Evolutionary conservation across 2,888 invertebrate species (phyloP), one percentile per base, ranked within the genome.

Genomic region (Scrobipalpa atriplicella): DNA sequence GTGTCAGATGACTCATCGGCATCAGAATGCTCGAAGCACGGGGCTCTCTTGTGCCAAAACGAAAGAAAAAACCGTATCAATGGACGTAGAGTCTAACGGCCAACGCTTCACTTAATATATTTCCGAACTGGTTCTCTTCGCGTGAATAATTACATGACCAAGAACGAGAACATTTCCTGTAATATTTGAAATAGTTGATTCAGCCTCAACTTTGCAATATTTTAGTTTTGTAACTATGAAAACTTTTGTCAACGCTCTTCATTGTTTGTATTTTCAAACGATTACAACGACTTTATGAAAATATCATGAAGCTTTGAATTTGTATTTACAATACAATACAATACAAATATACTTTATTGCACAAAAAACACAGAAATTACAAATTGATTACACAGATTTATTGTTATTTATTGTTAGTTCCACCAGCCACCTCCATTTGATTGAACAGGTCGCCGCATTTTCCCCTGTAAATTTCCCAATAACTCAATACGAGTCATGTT

Each of bases 41-140:
- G 56, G 21, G 39, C 52, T 18, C 54, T 39, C 21, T 41, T 58
- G 21, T 65, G 56, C 56, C 54, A 21, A 51, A 51, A 9, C 9
- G n/a, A 21, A 63, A 63, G 36, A 63, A 63, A 63, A 52, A 51
- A 36, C 21, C 63, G 36, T n/a, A 38, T 63, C 63, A 63, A 63
- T 52, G 63, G 36, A 52, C 63, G 61, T 62, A 18, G 18, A 63
- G 38, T 16, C 41, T 61, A 61, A 41, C 61, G 18, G 58, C 29
- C 29, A n/a, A 58, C 29, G 36, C 36, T n/a, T 58, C 29, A 10
- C 2, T 61, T 38, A 38, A 18, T 61, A 16, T 61, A 11, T 61
- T 58, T 38, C 9, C 0, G 6, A 61, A 41, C 19, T n/a, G 41
- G 61, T 39, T 61, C n/a, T 36, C 38, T 60, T 38, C 0, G n/a